Base-by-base conservation (phyloP, 2,888 invertebrate genomes). In the Aspidiotus destructor region DNA sequence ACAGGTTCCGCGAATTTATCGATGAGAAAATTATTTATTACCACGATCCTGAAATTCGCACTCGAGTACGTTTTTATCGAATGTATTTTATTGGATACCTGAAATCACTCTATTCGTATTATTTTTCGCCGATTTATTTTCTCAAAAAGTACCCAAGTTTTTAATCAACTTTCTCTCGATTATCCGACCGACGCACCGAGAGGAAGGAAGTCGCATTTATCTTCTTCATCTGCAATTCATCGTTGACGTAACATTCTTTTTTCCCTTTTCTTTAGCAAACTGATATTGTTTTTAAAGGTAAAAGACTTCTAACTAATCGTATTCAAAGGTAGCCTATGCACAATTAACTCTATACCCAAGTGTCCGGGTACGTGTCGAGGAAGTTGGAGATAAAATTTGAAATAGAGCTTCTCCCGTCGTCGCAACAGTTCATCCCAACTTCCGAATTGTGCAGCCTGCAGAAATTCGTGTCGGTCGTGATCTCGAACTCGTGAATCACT, bases 161-260 rank as follows among this genome's bases (percentile, higher is more conserved):
- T 54, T 58, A 58, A 17, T 58, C 58, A 58, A 58, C 58, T 58
- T 58, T 58, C 58, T 58, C 58, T 58, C 40, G 13, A 17, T 58
- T 58, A 40, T 40, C 28, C 58, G 58, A 58, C 58, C 16, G 11
- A 48, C n/a, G 11, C 10, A 11, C 11, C 58, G 17, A 17, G 28
- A 58, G 58, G 58, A 58, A 58, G 58, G 58, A 58, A 58, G 58
- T 58, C 8, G 5, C 40, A 58, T 58, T 58, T 58, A 58, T 58
- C 58, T 58, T 40, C 13, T 58, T 58, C 58, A 58, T 58, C 58
- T 40, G 58, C 16, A 40, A 28, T 58, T 17, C 58, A 58, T 58
- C 58, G 58, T 58, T 58, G 10, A 58, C 58, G 58, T 58, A 58
- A 58, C 58, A 40, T 58, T 8, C 28, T 40, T 58, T 58, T 28